These are phyloP conservation scores for Hydrozoanthus gracilis DNA, from an alignment of 92 coral and sea anemone species.

Conservation along the genomic window DNA sequence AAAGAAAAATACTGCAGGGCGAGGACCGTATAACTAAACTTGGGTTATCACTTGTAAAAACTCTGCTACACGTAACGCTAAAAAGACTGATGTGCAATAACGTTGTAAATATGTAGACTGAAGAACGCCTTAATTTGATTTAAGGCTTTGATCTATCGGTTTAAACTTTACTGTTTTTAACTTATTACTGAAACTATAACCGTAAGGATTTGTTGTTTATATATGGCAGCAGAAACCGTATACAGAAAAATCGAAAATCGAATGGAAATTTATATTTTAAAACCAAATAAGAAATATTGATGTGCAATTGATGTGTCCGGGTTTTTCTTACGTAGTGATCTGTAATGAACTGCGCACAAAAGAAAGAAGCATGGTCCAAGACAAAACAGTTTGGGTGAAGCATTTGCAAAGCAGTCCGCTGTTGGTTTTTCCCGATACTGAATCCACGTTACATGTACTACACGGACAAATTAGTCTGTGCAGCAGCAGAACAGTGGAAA, in stretches of 20 bases:
- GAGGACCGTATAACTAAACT: background rate
- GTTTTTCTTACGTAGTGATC: background rate
- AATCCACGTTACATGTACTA: constrained; percentile 1
- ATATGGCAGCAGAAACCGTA: constrained; percentile 24
- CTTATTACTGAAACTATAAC: constrained; percentile 12
- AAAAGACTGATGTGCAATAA: constrained; percentile 13
- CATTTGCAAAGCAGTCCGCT: background rate
- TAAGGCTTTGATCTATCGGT: constrained; percentile 19
- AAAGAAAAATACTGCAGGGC: background rate
- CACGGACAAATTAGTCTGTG: background rate
- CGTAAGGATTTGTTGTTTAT: constrained; percentile 21
- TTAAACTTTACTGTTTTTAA: constrained; percentile 12
- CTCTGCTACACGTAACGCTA: background rate
- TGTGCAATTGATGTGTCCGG: constrained; percentile 3
- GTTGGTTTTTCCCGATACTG: constrained; percentile 13
- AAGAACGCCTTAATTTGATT: constrained; percentile 17
- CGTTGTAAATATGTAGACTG: constrained; percentile 16
- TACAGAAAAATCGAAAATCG: background rate
- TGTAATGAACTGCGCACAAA: constrained; percentile 14
- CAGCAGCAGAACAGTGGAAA: constrained; percentile 5
- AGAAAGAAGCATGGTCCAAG: constrained; percentile 25
- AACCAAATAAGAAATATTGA: constrained; percentile 17
- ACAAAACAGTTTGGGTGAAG: constrained; percentile 24
- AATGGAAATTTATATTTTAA: constrained; percentile 9
- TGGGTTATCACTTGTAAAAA: constrained; percentile 19